Conservation (phyloP, 2,113 vertebrate genomes). For the Anguilla rostrata region DNA sequence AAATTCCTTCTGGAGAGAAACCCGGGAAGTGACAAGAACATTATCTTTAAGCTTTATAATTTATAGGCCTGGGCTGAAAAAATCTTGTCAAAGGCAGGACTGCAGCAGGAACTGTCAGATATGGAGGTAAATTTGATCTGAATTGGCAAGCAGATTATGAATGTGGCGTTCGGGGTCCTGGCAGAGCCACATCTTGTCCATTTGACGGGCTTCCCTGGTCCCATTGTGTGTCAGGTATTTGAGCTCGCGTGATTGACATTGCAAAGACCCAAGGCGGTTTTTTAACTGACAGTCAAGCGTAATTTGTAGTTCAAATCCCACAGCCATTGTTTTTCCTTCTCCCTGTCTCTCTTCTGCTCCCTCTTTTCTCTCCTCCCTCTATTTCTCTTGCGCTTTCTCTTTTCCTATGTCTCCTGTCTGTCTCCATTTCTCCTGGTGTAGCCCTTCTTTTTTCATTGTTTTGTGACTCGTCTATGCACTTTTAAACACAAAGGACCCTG, state of each 20-base stretch:
- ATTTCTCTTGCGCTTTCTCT: constrained; percentile 1
- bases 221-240: constrained; percentile 39
- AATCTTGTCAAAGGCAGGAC: constrained; percentile 43
- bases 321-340: neutral
- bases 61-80: constrained; percentile 28
- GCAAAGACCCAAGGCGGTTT: constrained; percentile 27
- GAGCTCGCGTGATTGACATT: constrained; percentile 30
- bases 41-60: constrained; percentile 55
- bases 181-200: constrained; percentile 38
- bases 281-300: constrained; percentile 46
- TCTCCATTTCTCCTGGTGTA: neutral
- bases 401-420: constrained; percentile 28
- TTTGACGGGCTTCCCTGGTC: constrained; percentile 14
- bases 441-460: neutral
- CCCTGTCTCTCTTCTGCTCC: neutral
- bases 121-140: constrained; percentile 54
- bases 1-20: constrained; percentile 36
- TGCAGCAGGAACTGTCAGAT: constrained; percentile 46
- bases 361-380: neutral
- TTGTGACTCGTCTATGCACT: neutral
- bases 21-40: constrained; percentile 51
- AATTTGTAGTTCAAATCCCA: constrained; percentile 34
- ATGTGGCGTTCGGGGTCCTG: constrained; percentile 56
- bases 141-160: constrained; percentile 63
- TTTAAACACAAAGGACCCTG: neutral